Conservation (phyloP, 2,113 vertebrate genomes). For the Ciconia stormi region DNA sequence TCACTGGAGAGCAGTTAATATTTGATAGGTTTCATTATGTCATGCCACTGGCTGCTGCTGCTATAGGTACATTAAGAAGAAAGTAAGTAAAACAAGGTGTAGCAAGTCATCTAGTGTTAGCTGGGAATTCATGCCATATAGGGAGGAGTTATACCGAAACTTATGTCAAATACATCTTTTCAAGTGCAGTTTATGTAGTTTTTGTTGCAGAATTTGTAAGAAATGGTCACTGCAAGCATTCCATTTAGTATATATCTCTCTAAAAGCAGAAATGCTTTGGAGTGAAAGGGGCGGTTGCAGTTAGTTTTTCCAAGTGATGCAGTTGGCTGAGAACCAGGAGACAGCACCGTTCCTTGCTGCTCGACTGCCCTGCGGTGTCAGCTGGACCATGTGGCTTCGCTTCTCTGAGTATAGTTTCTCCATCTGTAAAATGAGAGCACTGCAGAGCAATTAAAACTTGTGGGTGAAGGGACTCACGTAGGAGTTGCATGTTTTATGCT, state of each 20-base stretch:
- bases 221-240: neutral
- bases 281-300: neutral
- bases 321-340: neutral
- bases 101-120: neutral
- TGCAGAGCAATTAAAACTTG: slow-evolving; percentile 6
- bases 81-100: neutral
- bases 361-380: neutral
- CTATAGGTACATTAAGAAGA: neutral
- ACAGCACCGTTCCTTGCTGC: neutral
- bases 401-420: neutral
- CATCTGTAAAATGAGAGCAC: slow-evolving; percentile 3
- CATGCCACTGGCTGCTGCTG: neutral
- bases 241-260: neutral
- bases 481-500: neutral
- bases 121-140: neutral
- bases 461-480: neutral
- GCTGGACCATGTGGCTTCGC: neutral
- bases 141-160: neutral
- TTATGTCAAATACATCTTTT: neutral
- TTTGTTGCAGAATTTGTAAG: neutral
- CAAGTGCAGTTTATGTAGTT: neutral
- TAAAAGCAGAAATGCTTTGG: neutral
- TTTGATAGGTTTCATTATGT: neutral
- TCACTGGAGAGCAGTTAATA: neutral
- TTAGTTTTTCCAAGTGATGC: neutral